A percentile compares a stretch with the other conserved stretches of the same genome.
phyloP scores from a whole-genome alignment of 1,140 invertebrate genomes.

The Atta colombica region DNA sequence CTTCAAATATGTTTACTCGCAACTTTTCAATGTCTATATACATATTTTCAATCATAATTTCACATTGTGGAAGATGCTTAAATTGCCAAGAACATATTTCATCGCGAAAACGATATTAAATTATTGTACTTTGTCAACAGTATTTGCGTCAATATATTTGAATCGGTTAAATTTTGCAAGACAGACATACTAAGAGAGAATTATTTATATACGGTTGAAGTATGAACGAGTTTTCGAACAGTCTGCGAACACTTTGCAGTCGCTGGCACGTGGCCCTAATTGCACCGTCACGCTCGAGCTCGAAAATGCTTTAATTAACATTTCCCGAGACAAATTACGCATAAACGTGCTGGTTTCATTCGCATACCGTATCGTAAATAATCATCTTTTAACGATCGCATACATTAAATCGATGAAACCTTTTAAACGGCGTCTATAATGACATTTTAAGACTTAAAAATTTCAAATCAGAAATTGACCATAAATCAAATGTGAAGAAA shows the following conservation, averaged over 20 bases:
- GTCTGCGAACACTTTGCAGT: constrained; percentile 32
- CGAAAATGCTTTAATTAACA: constrained; percentile 65
- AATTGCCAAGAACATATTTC: constrained; percentile 16
- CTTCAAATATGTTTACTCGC: background rate
- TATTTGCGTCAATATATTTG: background rate
- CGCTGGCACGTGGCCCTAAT: constrained; percentile 69
- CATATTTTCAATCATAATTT: background rate
- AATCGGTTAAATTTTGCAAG: constrained; percentile 17
- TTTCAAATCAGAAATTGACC: too few species aligned
- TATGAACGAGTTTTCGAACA: constrained; percentile 46
- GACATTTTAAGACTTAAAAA: too few species aligned
- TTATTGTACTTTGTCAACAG: constrained; percentile 21
- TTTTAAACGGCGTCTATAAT: too few species aligned
- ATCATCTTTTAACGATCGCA: constrained; percentile 46
- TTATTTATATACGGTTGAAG: constrained; percentile 20
- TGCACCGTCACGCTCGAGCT: constrained; percentile 67
- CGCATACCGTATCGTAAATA: constrained; percentile 43
- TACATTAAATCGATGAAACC: constrained; percentile 2
- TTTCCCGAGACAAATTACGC: constrained; percentile 65
- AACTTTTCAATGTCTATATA: background rate
- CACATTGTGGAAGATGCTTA: background rate
- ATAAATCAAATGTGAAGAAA: too few species aligned
- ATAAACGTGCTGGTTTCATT: constrained; percentile 27
- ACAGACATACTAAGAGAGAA: constrained; percentile 31
- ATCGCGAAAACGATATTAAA: constrained; percentile 17